These are phyloP conservation scores for Nestor notabilis DNA, from an alignment of 2,113 vertebrate species.

Conservation along the genomic window DNA sequence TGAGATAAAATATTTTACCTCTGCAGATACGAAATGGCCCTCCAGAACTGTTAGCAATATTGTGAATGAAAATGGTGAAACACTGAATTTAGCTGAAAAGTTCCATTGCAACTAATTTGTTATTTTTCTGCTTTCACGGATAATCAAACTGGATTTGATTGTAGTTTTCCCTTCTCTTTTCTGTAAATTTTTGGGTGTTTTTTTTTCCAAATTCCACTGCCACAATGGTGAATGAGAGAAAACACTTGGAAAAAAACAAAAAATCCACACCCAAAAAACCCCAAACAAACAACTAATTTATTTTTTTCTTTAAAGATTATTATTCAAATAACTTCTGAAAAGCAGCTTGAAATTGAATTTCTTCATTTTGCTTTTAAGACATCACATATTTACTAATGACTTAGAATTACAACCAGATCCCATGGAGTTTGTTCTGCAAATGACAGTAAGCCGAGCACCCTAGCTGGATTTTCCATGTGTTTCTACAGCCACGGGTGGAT, in stretches of 20 bases:
- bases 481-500: accelerated
- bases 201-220: background rate
- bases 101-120: background rate
- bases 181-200: accelerated
- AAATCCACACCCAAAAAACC: too few species aligned
- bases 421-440: accelerated
- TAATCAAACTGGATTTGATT: background rate
- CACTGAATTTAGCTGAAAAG: background rate
- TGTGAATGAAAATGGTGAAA: background rate
- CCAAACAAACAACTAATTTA: too few species aligned
- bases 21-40: background rate
- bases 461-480: accelerated
- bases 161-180: background rate
- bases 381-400: accelerated
- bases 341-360: background rate
- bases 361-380: background rate
- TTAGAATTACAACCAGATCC: background rate
- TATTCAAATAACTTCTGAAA: background rate
- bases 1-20: background rate
- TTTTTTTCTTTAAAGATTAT: background rate
- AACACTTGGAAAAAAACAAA: background rate
- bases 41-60: background rate
- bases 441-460: accelerated
- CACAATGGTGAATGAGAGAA: background rate
- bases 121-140: background rate